Evolutionary conservation across 2,113 vertebrate genomes (phyloP), one percentile per base, ranked within the genome.

Genomic region (Lampris megalopsis): DNA sequence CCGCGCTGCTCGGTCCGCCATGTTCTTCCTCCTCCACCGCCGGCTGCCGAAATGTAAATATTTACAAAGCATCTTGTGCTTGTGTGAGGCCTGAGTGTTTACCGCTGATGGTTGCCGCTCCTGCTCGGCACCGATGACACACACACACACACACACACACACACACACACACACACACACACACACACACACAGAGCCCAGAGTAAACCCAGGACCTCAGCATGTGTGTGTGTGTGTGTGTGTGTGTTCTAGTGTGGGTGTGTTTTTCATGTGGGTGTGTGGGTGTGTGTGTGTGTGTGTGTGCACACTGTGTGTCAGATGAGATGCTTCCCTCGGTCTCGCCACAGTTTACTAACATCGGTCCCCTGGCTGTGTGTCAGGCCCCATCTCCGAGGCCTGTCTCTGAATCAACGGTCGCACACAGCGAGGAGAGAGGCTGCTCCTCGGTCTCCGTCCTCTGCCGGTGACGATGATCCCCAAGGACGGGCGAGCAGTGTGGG

Each of bases 41-140:
- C 36, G 68, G 67, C 67, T 71, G 81, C 69, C 41, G 59, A 69
- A 67, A 38, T 77, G 84, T 90, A 94, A 94, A 94, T 94, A 94
- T 94, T 94, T 93, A 92, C 91, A 71, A 61, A 77, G 81, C 84
- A 82, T 90, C 86, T 83, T 89, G 84, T 87, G 70, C 86, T 83
- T 89, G 84, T 87, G 70, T 86, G 89, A 88, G 89, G 88, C 81
- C 71, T 4, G 71, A 86, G 77, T 91, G 91, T 92, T 94, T 92
- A 93, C 90, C 57, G 52, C 85, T 65, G 11, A 50, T 53, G 75
- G 81, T 77, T 76, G 74, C 71, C 83, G 81, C 72, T 88, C 82
- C 59, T 64, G 40, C 37, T 10, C 54, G 63, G 47, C 38, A n/a
- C 60, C 52, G 74, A 75, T 48, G 24, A 24, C 24, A 24, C 24